A percentile compares a stretch with the other conserved stretches of the same genome.
These are phyloP conservation scores for Silurus glanis DNA, from an alignment of 2,113 vertebrate species.

Conservation along the genomic window DNA sequence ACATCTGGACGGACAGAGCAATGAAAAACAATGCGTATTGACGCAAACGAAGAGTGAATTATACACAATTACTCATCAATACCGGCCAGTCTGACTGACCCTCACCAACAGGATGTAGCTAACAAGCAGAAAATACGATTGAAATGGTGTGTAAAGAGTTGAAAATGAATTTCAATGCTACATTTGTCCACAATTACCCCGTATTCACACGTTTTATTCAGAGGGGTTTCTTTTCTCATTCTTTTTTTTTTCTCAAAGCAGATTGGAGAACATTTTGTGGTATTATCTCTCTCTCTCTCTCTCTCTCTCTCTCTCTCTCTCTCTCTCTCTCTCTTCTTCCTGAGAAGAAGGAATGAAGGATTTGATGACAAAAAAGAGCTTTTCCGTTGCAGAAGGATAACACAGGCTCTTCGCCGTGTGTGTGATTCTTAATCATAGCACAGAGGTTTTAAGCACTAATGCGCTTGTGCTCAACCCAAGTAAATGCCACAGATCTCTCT, in stretches of 20 bases:
- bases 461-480: conserved; percentile 75
- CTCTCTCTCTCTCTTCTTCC: conserved; percentile 64
- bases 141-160: conserved; percentile 99
- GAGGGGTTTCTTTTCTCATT: conserved; percentile 76
- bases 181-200: conserved; percentile 99
- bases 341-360: conserved; percentile 91
- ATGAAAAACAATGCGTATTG: conserved; percentile 82
- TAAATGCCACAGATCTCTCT: conserved; percentile 64
- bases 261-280: conserved; percentile 93
- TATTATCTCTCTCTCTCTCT: conserved; percentile 75
- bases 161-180: conserved; percentile 99
- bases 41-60: conserved; percentile 96
- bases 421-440: conserved; percentile 77
- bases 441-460: conserved; percentile 70
- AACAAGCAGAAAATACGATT: conserved; percentile 99
- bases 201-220: conserved; percentile 99
- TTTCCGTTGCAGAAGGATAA: conserved; percentile 78
- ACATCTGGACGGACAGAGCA: conserved; percentile 79
- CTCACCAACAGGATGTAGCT: conserved; percentile 99
- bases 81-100: conserved; percentile 95
- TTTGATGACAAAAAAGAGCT: conserved; percentile 84
- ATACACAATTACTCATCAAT: conserved; percentile 98
- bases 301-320: background rate
- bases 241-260: conserved; percentile 93
- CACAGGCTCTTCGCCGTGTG: conserved; percentile 75